phyloP scores from a whole-genome alignment of 2,797 vertebrate species.

The Acanthopagrus latus region DNA sequence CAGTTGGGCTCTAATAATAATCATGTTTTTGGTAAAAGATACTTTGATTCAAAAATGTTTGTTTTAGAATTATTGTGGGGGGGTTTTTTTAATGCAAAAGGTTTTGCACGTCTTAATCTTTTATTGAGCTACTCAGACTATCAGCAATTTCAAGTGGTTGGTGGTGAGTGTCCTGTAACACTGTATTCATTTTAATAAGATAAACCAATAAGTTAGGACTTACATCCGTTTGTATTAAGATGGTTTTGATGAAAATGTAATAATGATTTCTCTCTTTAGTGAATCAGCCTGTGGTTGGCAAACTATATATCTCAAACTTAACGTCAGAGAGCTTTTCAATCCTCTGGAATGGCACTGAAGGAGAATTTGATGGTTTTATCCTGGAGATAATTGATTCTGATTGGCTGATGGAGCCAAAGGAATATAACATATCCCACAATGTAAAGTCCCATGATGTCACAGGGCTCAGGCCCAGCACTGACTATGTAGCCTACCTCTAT shows the following conservation, averaged over 20 bases:
- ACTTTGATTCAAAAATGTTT: background rate
- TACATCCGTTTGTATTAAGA: conserved; percentile 24
- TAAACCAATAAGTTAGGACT: background rate
- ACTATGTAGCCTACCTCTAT: conserved; percentile 96
- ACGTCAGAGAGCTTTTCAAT: conserved; percentile 93
- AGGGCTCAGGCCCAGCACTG: conserved; percentile 92
- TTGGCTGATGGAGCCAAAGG: conserved; percentile 91
- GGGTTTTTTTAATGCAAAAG: conserved; percentile 21
- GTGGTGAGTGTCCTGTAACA: conserved; percentile 53
- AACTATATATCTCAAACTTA: conserved; percentile 89
- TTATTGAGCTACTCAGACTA: conserved; percentile 48
- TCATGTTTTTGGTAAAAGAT: background rate
- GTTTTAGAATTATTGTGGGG: conserved; percentile 23
- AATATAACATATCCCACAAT: conserved; percentile 89
- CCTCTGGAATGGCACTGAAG: conserved; percentile 89
- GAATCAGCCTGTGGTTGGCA: conserved; percentile 87
- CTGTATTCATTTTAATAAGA: conserved; percentile 12
- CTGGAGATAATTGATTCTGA: conserved; percentile 98
- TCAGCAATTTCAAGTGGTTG: conserved; percentile 52
- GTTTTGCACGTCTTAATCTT: conserved; percentile 57
- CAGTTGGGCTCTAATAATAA: background rate
- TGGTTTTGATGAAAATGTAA: conserved; percentile 66
- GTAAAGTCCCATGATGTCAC: conserved; percentile 86
- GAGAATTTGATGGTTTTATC: conserved; percentile 90
- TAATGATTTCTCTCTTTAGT: conserved; percentile 87